Base-by-base conservation (phyloP, 2,797 vertebrate species). In the Pygocentrus nattereri region DNA sequence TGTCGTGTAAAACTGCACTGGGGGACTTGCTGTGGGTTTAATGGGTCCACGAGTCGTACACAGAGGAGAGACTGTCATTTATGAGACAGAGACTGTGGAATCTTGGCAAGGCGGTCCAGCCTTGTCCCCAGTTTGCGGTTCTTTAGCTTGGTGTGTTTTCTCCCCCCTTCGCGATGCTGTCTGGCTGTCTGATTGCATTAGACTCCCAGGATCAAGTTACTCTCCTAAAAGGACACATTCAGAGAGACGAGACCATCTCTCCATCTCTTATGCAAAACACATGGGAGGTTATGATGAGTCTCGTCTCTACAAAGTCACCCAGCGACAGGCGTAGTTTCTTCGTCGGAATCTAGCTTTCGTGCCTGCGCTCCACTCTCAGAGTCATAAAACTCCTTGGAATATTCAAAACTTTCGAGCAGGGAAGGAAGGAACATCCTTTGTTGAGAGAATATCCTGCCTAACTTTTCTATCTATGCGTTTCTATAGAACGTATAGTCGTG, bases 11-110 rank as follows among this genome's bases (percentile, higher is more conserved):
- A 84, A 52, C 34, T 77, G 25, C 67, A 19, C 30, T 47, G 38
- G 54, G 74, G 58, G 50, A 52, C 67, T 56, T 41, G 16, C 30
- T 31, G 38, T 44, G 74, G 58, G 38, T 72, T 74, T 65, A 64
- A 69, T 41, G 49, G 31, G 54, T 59, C 34, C 62, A 27, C 13
- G 58, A 47, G 74, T 21, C 50, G 11, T 18, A 25, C 13, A 69
- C 25, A 78, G 49, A 54, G 64, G 31, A 52, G 49, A 81, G 73
- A 76, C 59, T 72, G 19, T 58, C 50, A 67, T 80, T 83, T 83
- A 83, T 23, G 3, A 79, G 61, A 30, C 52, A 62, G 62, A 79
- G 61, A 30, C 52, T 47, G 54, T 73, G 47, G 34, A 73, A 79
- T 64, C 21, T 73, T 72, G 34, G 59, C 23, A 4, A 61, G 52